phyloP scores from a whole-genome alignment of 2,113 vertebrate genomes.

The Tinamus guttatus region DNA sequence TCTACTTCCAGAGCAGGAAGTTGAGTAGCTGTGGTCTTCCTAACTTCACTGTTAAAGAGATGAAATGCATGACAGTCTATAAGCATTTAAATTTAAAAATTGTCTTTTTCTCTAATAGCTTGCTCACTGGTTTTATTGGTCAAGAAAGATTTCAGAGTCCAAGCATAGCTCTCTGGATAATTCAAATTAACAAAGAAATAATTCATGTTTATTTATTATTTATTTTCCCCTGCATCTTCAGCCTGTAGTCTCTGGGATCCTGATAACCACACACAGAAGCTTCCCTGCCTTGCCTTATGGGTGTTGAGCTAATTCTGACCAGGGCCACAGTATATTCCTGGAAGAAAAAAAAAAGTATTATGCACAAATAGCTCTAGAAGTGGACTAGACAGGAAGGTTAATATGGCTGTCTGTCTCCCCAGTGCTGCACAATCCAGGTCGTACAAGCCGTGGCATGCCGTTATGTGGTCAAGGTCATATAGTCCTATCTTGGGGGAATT shows the following conservation, averaged over 20 bases:
- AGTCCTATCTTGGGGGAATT: accelerated
- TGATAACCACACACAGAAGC: not conserved
- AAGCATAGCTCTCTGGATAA: not conserved
- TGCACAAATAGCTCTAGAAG: not conserved
- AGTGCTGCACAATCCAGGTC: not conserved
- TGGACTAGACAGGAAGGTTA: not conserved
- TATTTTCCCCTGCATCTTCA: not conserved
- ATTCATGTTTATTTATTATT: not conserved
- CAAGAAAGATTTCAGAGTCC: not conserved
- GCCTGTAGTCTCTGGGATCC: not conserved
- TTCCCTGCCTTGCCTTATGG: not conserved
- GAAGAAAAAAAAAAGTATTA: not conserved
- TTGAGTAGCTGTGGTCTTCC: not conserved
- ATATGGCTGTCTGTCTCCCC: not conserved
- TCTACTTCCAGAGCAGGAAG: not conserved
- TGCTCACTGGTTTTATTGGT: not conserved
- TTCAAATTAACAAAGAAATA: not conserved
- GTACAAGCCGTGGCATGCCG: not conserved
- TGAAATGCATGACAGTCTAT: not conserved
- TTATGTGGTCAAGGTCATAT: accelerated
- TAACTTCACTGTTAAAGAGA: not conserved
- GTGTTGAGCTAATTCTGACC: not conserved
- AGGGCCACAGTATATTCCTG: not conserved
- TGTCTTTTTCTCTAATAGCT: not conserved
- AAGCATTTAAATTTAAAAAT: not conserved